phyloP scores from a whole-genome alignment of 2,113 vertebrate species.

The Mustelus asterias region DNA sequence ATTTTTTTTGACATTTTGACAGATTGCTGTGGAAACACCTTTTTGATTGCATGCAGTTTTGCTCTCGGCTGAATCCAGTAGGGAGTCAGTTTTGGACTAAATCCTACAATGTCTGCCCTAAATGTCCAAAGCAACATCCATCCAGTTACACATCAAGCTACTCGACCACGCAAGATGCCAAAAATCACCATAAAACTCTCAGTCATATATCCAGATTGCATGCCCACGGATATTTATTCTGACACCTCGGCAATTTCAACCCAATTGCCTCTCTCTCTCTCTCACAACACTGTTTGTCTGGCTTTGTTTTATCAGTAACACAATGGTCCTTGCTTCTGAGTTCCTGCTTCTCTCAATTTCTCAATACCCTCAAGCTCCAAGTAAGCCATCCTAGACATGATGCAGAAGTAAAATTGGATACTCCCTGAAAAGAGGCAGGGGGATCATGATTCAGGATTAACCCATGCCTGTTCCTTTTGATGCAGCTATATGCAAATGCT shows the following conservation, averaged over 20 bases:
- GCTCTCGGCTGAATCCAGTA: not conserved
- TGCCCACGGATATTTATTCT: not conserved
- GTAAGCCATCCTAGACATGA: not conserved
- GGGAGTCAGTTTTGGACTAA: not conserved
- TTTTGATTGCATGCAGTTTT: not conserved
- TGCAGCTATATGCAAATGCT: not conserved
- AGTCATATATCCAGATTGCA: not conserved
- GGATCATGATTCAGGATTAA: not conserved
- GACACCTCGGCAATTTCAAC: not conserved
- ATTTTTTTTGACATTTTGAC: constrained; percentile 27
- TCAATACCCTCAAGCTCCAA: not conserved
- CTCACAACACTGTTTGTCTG: not conserved
- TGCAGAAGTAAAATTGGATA: not conserved
- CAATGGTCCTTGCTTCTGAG: not conserved
- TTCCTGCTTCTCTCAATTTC: not conserved
- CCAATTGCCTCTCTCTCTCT: not conserved
- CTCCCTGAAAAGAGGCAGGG: not conserved
- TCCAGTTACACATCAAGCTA: not conserved
- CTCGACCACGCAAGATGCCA: not conserved
- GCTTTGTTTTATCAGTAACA: not conserved
- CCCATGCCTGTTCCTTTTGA: not conserved
- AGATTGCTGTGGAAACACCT: not conserved
- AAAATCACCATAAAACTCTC: not conserved
- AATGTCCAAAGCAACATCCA: not conserved
- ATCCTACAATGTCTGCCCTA: no score